phyloP scores from a whole-genome alignment of 2,113 vertebrate genomes.

The Irena cyanogastra region DNA sequence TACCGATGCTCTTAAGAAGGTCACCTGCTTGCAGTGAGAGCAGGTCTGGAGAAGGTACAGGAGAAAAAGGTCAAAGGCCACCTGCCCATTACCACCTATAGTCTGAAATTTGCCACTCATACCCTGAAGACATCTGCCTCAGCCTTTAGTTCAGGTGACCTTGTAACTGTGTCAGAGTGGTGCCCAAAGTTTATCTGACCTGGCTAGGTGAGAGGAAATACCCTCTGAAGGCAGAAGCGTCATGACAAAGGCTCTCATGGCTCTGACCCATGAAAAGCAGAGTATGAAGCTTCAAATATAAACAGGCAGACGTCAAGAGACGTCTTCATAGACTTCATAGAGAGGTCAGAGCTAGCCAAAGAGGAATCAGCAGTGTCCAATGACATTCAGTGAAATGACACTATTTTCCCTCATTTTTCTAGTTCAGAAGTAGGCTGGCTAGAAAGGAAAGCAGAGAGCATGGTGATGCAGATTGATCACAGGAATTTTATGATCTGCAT shows the following conservation, averaged over 20 bases:
- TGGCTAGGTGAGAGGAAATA: neutral
- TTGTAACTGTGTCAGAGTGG: neutral
- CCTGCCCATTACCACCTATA: neutral
- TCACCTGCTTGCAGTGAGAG: neutral
- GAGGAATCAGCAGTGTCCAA: neutral
- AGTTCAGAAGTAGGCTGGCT: neutral
- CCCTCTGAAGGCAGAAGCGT: neutral
- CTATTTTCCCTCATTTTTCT: neutral
- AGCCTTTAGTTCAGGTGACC: neutral
- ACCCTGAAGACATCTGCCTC: neutral
- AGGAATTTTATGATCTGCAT: neutral
- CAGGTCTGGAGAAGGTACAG: neutral
- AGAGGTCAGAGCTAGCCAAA: neutral
- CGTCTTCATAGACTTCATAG: no score
- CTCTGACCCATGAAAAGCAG: neutral
- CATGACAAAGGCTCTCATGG: accelerated
- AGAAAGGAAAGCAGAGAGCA: neutral
- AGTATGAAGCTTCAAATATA: neutral
- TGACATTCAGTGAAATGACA: neutral
- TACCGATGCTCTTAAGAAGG: neutral
- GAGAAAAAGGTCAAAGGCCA: neutral
- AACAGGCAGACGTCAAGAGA: neutral
- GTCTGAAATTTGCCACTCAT: neutral
- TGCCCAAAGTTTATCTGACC: neutral
- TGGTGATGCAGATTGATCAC: neutral